Conservation (phyloP, 2,113 vertebrate genomes). For the Donacobius atricapilla region DNA sequence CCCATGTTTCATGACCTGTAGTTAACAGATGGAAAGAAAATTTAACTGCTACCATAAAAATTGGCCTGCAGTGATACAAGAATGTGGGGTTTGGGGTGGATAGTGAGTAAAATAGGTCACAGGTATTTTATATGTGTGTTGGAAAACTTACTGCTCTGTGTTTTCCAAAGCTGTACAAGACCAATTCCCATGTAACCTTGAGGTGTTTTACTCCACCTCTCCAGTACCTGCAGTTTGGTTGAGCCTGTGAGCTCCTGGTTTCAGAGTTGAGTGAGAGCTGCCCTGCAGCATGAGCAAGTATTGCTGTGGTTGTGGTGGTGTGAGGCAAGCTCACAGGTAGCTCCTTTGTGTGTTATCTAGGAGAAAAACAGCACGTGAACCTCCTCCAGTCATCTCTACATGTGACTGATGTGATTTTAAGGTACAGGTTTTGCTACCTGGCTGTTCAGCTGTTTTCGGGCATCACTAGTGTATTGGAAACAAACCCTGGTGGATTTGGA, state of each 20-base stretch:
- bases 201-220: neutral
- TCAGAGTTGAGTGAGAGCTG: neutral
- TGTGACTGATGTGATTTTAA: neutral
- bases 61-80: neutral
- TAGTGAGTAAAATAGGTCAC: neutral
- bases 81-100: accelerated
- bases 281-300: accelerated
- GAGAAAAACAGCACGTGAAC: neutral
- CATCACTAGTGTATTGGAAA: neutral
- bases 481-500: neutral
- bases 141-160: accelerated
- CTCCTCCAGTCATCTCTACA: neutral
- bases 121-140: neutral
- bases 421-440: neutral
- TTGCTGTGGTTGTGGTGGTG: neutral
- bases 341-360: neutral
- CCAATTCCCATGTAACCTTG: accelerated
- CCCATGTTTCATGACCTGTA: neutral
- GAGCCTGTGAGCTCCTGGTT: neutral
- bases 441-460: neutral
- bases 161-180: neutral
- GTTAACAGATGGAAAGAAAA: neutral
- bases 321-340: neutral
- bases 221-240: neutral
- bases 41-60: neutral